Conservation (phyloP, 2,113 vertebrate genomes). For the Paramormyrops kingsleyae region DNA sequence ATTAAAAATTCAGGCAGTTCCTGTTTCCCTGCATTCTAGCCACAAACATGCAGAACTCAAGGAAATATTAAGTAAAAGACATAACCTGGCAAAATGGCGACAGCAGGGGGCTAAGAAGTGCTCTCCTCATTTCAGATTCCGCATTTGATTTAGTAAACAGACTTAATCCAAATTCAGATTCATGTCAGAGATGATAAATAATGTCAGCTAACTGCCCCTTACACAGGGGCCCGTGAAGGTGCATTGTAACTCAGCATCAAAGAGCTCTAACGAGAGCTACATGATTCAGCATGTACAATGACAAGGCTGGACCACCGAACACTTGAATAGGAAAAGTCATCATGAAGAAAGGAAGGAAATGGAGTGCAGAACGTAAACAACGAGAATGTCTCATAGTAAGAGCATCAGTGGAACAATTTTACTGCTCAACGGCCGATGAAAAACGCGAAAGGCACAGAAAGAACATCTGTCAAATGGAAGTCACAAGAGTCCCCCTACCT, state of each 20-base stretch:
- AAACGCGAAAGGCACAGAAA: not conserved
- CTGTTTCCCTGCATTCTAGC: not conserved
- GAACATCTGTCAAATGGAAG: not conserved
- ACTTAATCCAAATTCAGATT: not conserved
- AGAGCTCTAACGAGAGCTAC: not conserved
- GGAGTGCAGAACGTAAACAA: not conserved
- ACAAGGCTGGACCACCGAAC: not conserved
- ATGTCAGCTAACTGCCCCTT: not conserved
- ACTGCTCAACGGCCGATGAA: not conserved
- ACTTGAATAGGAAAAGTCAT: not conserved
- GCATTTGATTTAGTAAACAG: not conserved
- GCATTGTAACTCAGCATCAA: too few species aligned
- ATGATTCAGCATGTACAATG: not conserved
- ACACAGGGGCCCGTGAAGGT: too few species aligned
- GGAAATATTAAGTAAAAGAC: not conserved
- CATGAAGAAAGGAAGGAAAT: not conserved
- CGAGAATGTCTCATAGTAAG: not conserved
- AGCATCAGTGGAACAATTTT: not conserved
- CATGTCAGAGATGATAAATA: not conserved
- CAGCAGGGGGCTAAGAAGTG: not conserved
- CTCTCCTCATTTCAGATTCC: not conserved
- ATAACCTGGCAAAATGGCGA: not conserved
- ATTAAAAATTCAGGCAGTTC: not conserved
- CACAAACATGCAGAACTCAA: not conserved
- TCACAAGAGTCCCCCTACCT: constrained; percentile 32